A percentile compares a stretch with the other conserved stretches of the same genome.
phyloP scores from a whole-genome alignment of 2,113 vertebrate genomes.

The Siniperca chuatsi region DNA sequence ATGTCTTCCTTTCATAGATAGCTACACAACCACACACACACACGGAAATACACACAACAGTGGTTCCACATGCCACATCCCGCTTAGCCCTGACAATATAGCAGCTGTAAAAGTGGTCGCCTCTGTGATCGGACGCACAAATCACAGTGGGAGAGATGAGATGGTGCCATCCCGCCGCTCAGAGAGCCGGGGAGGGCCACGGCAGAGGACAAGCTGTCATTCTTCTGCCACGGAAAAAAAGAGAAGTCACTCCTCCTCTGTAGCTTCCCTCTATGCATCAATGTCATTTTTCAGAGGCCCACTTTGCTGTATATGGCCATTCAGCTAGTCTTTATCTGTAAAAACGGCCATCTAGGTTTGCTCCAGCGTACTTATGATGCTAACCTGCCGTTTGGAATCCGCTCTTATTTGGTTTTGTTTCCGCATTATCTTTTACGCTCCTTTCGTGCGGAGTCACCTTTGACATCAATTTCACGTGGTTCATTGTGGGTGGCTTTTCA shows the following conservation, averaged over 20 bases:
- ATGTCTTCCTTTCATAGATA: slow-evolving; percentile 81
- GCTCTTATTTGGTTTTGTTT: slow-evolving; percentile 57
- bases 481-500: slow-evolving; percentile 45
- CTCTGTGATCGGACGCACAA: slow-evolving; percentile 78
- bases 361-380: slow-evolving; percentile 11
- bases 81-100: slow-evolving; percentile 78
- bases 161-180: slow-evolving; percentile 51
- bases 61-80: slow-evolving; percentile 71
- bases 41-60: slow-evolving; percentile 64
- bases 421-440: slow-evolving; percentile 62
- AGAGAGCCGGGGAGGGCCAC: slow-evolving; percentile 43
- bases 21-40: slow-evolving; percentile 55
- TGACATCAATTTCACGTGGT: slow-evolving; percentile 75
- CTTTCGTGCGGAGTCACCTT: slow-evolving; percentile 63
- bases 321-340: slow-evolving; percentile 39
- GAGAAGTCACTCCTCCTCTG: slow-evolving; percentile 35
- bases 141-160: slow-evolving; percentile 77
- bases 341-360: slow-evolving; percentile 24
- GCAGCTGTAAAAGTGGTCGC: slow-evolving; percentile 81
- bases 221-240: slow-evolving; percentile 48
- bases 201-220: slow-evolving; percentile 75
- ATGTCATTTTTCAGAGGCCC: slow-evolving; percentile 39
- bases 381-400: slow-evolving; percentile 32
- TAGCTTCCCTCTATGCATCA: slow-evolving; percentile 52
- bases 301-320: slow-evolving; percentile 16